Conservation (phyloP, 2,113 vertebrate genomes). For the Odontophorus gujanensis region DNA sequence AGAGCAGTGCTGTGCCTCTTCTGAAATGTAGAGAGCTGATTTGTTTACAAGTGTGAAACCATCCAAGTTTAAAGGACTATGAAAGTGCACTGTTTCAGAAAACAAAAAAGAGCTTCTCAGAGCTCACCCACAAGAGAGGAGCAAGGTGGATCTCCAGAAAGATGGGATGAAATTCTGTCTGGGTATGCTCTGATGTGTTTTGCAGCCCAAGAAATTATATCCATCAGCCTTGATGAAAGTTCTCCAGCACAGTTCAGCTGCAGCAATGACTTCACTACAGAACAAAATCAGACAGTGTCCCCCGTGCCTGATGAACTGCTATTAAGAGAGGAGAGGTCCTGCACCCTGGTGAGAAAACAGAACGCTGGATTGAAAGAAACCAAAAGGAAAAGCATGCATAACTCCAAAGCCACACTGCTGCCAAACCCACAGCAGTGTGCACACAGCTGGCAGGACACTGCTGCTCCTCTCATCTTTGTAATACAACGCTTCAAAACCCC, state of each 20-base stretch:
- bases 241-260: neutral
- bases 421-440: neutral
- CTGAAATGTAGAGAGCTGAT: neutral
- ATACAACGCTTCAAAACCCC: neutral
- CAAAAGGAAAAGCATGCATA: rapidly evolving
- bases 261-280: neutral
- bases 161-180: neutral
- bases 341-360: neutral
- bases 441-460: neutral
- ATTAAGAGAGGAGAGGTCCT: neutral
- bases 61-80: neutral
- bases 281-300: neutral
- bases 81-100: neutral
- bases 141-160: neutral
- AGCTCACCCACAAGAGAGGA: neutral
- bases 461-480: neutral
- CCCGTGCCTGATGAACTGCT: neutral
- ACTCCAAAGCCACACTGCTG: neutral
- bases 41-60: neutral
- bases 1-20: neutral
- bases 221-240: neutral
- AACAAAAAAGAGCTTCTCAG: neutral
- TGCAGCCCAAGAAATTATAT: neutral
- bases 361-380: neutral
- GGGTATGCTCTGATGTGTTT: neutral